Evolutionary conservation across 2,888 invertebrate species (phyloP), one percentile per base, ranked within the genome.

Genomic region (Metalampra italica): DNA sequence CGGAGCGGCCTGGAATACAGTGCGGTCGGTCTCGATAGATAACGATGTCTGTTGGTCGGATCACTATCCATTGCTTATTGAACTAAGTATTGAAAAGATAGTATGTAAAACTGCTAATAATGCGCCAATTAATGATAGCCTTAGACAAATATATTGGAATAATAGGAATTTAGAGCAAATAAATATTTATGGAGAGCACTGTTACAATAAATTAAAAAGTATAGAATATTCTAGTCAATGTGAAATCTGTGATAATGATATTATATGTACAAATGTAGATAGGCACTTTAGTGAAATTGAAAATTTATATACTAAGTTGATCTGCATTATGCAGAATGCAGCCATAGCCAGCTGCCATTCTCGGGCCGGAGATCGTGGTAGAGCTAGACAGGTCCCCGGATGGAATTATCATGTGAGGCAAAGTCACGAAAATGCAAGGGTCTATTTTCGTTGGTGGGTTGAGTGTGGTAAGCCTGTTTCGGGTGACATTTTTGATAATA

Each of bases 1-100:
- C 1, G 9, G 8, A 5, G 32, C 51, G 12, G 49, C 47, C 9
- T 43, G 51, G 51, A 32, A 47, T 7, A 45, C 51, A 45, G 38
- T 51, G 5, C 1, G n/a, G 7, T 29, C 43, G 32, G 37, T 46
- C 8, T 29, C 14, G 7, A 29, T 54, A n/a, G n/a, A 41, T 29
- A 29, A 50, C 44, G 46, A 48, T 37, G 46, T 51, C 0, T 45
- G 46, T 22, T 55, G 55, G 53, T 55, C 55, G 4, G 53, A 53
- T 36, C 53, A 51, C 41, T 42, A 47, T 7, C 55, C 55, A 3
- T 37, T 53, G 14, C 38, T 7, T 41, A 34, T 41, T 11, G 38
- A 12, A 3, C 38, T 38, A 12, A 38, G 8, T 7, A 38, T 32
- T 9, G 32, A 32, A 9, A 11, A 3, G 2, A 11, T 32, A 32